These are phyloP conservation scores for Palythoa heliodiscus DNA, from an alignment of 92 coral and sea anemone species.

Conservation along the genomic window DNA sequence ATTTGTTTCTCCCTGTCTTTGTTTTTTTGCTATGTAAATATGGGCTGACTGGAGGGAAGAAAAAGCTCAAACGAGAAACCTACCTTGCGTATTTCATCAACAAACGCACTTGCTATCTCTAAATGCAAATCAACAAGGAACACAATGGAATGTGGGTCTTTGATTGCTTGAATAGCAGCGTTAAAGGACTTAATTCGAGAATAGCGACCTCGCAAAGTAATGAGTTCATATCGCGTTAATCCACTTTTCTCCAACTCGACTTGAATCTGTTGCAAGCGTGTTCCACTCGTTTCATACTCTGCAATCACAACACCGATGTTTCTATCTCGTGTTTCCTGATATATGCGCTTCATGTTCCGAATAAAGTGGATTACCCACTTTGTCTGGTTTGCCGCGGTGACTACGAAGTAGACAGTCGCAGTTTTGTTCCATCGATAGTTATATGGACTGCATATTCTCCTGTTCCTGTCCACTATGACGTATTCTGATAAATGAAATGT, in stretches of 20 bases:
- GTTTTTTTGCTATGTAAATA: too few species aligned
- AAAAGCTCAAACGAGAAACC: neutral
- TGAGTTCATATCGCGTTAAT: neutral
- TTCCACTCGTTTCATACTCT: neutral
- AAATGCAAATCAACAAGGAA: constrained; percentile 53
- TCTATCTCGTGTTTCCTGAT: constrained; percentile 49
- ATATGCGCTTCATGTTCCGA: constrained; percentile 64
- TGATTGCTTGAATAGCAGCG: constrained; percentile 50
- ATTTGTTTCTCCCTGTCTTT: too few species aligned
- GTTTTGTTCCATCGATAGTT: constrained; percentile 68
- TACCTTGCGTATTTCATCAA: constrained; percentile 61
- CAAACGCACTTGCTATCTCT: constrained; percentile 49
- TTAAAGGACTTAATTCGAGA: constrained; percentile 54
- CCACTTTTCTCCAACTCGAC: constrained; percentile 9
- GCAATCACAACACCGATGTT: constrained; percentile 24
- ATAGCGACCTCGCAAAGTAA: constrained; percentile 25
- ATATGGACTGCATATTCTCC: constrained; percentile 51
- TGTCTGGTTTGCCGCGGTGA: constrained; percentile 66
- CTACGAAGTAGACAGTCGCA: constrained; percentile 62
- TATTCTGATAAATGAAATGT: constrained; percentile 73
- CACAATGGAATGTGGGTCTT: constrained; percentile 53
- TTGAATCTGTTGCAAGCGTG: neutral
- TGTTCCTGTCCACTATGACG: constrained; percentile 48
- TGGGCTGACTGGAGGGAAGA: too few species aligned
- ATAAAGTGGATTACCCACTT: constrained; percentile 75